Conservation (phyloP, 2,113 vertebrate species). For the Loxodonta africana region DNA sequence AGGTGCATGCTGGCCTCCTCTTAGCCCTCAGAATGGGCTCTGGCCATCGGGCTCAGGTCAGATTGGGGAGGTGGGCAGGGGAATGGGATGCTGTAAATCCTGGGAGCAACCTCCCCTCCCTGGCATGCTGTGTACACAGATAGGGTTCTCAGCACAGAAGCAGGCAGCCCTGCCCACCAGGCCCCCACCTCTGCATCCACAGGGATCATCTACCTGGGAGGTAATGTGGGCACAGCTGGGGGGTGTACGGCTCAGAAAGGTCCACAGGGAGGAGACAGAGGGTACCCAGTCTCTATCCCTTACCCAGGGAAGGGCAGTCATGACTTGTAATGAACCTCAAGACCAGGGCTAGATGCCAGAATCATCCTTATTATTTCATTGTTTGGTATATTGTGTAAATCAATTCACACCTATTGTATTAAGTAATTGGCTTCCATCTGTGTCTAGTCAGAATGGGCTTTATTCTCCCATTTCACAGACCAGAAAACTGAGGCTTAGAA, state of each 20-base stretch:
- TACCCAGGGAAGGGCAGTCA: not conserved
- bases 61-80: too few species aligned
- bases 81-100: not conserved
- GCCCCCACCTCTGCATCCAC: rapidly evolving
- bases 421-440: not conserved
- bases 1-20: not conserved
- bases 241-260: not conserved
- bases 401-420: not conserved
- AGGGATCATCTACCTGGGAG: not conserved
- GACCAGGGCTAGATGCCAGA: not conserved
- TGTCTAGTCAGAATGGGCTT: not conserved
- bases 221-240: not conserved
- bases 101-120: not conserved
- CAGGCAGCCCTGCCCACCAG: not conserved
- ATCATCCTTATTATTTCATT: too few species aligned
- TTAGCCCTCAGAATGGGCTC: not conserved
- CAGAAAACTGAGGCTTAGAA: not conserved
- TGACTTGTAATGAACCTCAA: not conserved
- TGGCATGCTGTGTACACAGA: not conserved
- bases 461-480: constrained; percentile 14
- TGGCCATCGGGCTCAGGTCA: not conserved
- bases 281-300: not conserved
- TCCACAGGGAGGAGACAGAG: constrained; percentile 51
- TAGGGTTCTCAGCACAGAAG: not conserved
- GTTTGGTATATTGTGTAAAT: not conserved